These are phyloP conservation scores for Drosophila kuntzei DNA, from an alignment of 2,888 invertebrate genomes.

Conservation along the genomic window DNA sequence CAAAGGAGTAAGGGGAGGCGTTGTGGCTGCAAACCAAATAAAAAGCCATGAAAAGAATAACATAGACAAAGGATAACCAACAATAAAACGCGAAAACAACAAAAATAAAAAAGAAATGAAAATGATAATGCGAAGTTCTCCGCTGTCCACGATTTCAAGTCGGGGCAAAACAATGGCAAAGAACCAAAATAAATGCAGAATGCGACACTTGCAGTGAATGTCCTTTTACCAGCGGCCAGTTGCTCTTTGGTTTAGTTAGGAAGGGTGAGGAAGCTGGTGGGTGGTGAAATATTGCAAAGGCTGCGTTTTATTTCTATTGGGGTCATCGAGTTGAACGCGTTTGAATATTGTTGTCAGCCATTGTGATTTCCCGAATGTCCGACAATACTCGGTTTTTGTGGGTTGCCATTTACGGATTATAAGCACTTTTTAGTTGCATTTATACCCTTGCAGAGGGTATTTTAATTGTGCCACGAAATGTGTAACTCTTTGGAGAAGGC, in stretches of 20 bases:
- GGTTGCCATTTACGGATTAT: constrained; percentile 22
- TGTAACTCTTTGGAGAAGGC: background rate
- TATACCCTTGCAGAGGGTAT: background rate
- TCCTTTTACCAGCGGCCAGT: constrained; percentile 54
- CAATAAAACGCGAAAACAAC: constrained; percentile 60
- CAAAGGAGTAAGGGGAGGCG: constrained; percentile 10
- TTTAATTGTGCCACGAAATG: background rate
- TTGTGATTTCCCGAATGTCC: constrained; percentile 46
- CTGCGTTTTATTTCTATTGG: constrained; percentile 77
- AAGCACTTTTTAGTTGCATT: constrained; percentile 9
- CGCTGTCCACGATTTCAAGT: constrained; percentile 24
- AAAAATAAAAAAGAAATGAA: constrained; percentile 38
- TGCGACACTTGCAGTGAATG: constrained; percentile 75
- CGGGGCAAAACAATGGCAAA: constrained; percentile 29
- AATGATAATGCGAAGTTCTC: constrained; percentile 12
- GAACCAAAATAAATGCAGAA: constrained; percentile 61
- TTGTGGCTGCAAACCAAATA: constrained; percentile 37
- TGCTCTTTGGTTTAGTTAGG: constrained; percentile 40
- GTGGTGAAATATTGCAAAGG: constrained; percentile 52
- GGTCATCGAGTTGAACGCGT: constrained; percentile 71
- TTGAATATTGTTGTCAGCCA: constrained; percentile 61
- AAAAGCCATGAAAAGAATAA: constrained; percentile 62
- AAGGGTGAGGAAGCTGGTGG: background rate
- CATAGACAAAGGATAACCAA: constrained; percentile 69
- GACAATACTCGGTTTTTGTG: constrained; percentile 26